phyloP scores from a whole-genome alignment of 2,888 invertebrate species.

The Argyresthia albistria region DNA sequence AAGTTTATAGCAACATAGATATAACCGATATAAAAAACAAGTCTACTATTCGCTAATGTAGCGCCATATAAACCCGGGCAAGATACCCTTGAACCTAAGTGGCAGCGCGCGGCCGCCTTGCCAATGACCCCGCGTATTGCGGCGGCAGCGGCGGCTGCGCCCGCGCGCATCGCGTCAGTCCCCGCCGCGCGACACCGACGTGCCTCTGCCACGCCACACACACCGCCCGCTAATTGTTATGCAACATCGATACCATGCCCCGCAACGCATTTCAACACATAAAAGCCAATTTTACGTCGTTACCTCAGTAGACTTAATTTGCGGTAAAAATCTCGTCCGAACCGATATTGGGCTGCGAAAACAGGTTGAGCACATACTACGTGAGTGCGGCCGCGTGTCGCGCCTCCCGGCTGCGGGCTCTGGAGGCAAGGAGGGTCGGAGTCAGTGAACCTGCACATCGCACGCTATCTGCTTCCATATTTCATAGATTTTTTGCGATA shows the following conservation, averaged over 20 bases:
- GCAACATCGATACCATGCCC: constrained; percentile 4
- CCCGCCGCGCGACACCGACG: constrained; percentile 4
- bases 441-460: constrained; percentile 66
- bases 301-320: constrained; percentile 32
- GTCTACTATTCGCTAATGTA: constrained; percentile 2
- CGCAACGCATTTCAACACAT: not conserved
- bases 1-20: too few species aligned
- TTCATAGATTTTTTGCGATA: constrained; percentile 50
- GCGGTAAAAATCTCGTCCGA: constrained; percentile 26
- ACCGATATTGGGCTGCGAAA: constrained; percentile 54
- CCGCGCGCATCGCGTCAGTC: constrained; percentile 14
- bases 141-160: constrained; percentile 67
- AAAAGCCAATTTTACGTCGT: constrained; percentile 21
- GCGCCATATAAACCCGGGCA: constrained; percentile 48
- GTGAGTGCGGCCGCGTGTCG: constrained; percentile 32
- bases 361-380: constrained; percentile 51
- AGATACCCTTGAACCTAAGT: constrained; percentile 71
- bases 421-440: constrained; percentile 52
- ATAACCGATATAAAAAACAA: too few species aligned
- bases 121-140: constrained; percentile 69
- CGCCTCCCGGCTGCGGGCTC: constrained; percentile 29
- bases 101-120: constrained; percentile 72
- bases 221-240: constrained; percentile 5
- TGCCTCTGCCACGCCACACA: constrained; percentile 10
- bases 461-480: constrained; percentile 52